Base-by-base conservation (phyloP, 2,888 invertebrate genomes). In the Dendrolimus pini region DNA sequence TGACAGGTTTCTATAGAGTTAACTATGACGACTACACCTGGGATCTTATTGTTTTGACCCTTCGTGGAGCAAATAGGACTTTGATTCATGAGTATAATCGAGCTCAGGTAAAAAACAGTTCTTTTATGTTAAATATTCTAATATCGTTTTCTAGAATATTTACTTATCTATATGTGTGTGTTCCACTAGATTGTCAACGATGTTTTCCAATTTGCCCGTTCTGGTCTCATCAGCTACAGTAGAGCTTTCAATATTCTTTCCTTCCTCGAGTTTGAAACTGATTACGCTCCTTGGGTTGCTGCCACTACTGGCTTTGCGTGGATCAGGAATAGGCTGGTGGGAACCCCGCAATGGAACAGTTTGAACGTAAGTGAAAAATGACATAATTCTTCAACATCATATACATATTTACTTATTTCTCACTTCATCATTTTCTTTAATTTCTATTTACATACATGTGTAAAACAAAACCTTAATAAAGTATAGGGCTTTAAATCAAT, bases 251-350 rank as follows among this genome's bases (percentile, higher is more conserved):
- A 92, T 13, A 88, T 96, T 41, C 87, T 94, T 0, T 88, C 92
- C 1, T 98, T 96, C 85, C 85, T 98, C 62, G 79, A 85, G 57
- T 82, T 91, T 9, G 96, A 96, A 78, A 91, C 80, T 0, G 92
- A 94, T 12, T 96, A 96, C 69, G 87, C 95, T n/a, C 96, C 97
- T 0, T 97, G 97, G 97, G 88, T 91, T 7, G 90, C 95, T 0
- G 95, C 95, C 0, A 74, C 93, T 7, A 82, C 80, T 60, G 92
- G 92, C 18, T 89, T 94, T 64, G 81, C 65, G 13, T 93, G 91
- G 86, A 66, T 94, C 1, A 82, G 84, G 54, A 82, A 75, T 62
- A 77, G 89, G 62, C 74, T 89, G 0, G 70, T 70, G 56, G 79
- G 81, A 7, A 77, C 78, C 1, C 2, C 63, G 0, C 60, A 73